Base-by-base conservation (phyloP, 92 coral and sea anemone genomes). In the Porites rus region DNA sequence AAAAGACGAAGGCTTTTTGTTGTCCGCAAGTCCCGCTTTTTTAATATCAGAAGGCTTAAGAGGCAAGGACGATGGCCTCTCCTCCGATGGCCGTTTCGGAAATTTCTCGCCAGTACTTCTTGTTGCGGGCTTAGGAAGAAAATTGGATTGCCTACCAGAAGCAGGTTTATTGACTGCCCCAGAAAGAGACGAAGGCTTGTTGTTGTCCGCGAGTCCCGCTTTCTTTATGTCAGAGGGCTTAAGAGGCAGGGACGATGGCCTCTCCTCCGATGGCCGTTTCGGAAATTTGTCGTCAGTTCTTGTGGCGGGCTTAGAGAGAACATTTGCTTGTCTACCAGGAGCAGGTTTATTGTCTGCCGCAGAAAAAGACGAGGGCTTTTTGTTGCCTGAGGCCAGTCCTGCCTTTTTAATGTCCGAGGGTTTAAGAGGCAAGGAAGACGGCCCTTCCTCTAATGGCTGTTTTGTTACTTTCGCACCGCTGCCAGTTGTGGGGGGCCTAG, bases 181-280 rank as follows among this genome's bases (percentile, higher is more conserved):
- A 51, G 88, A 59, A 60, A 68, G 6, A 10, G 88, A 85, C 21
- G 70, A 51, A 53, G 88, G 88, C 16, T 80, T 67, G 10, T 77
- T 80, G 51, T 14, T 77, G 51, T 71, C 73, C 14, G 79, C 24
- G 18, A 81, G 86, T 56, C 69, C 77, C n/a, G 75, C 75, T 20
- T 85, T 75, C 65, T 85, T 85, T 19, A 85, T 65, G 64, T 85
- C 82, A 25, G 88, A 85, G 21, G 88, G 88, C 59, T 85, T 85
- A 8, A 85, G 76, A 18, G 88, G 88, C 75, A 85, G 2, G 0
- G 88, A 85, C 1, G 88, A 14, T 13, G 88, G 88, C 58, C 83
- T 85, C 38, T 76, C 88, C 50, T 85, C 87, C 24, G 80, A 61
- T 16, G 87, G 54, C 58, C 28, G 51, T 73, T 65, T 74, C 2